Evolutionary conservation across 30 jellyfish, hydroid and myxozoan species (phyloP).

Genomic region (Mastigias papua): DNA sequence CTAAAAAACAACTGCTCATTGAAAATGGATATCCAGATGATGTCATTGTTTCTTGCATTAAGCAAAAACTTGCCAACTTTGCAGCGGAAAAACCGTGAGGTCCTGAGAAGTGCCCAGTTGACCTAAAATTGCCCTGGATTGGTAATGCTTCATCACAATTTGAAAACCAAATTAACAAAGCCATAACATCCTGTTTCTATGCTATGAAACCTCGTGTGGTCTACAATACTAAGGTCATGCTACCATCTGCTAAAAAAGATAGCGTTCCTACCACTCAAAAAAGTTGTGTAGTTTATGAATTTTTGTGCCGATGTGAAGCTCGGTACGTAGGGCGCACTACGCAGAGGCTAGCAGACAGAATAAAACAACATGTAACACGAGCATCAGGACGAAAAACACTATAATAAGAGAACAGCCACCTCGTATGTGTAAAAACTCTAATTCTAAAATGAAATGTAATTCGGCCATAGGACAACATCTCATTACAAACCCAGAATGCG

Average conservation of each 20-base stretch:
- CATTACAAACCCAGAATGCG: background rate
- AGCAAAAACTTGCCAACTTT: background rate
- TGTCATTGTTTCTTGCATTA: background rate
- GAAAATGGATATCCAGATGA: background rate
- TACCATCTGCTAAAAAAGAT: too few species aligned
- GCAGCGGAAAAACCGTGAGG: background rate
- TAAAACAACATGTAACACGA: too few species aligned
- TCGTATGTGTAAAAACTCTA: background rate
- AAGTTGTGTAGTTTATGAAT: too few species aligned
- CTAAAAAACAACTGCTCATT: background rate
- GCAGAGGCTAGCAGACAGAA: too few species aligned
- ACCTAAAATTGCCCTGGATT: background rate
- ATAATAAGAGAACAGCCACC: background rate
- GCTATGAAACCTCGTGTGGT: too few species aligned
- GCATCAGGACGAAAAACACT: too few species aligned
- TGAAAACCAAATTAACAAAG: too few species aligned
- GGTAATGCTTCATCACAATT: background rate
- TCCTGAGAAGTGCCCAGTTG: background rate
- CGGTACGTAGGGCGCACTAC: too few species aligned
- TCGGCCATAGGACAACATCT: background rate
- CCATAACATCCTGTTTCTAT: too few species aligned
- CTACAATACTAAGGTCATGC: too few species aligned
- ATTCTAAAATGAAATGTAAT: background rate
- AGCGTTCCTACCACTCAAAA: too few species aligned
- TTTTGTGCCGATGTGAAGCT: too few species aligned